Percentiles rank a stretch among this genome's conserved stretches.
Conservation (phyloP, 2,113 vertebrate genomes). For the Tupaia tana region DNA sequence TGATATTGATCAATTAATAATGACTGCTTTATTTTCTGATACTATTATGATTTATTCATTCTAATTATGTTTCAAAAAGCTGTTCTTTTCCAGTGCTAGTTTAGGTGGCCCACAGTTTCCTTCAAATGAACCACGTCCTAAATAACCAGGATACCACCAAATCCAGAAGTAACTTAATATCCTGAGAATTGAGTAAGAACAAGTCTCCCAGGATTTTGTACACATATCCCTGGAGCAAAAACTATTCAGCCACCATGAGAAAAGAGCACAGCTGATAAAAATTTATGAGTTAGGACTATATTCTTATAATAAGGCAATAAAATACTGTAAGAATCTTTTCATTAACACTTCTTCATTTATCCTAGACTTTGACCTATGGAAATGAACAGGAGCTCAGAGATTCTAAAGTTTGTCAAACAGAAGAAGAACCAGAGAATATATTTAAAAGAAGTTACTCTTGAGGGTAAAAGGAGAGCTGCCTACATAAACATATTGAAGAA, state of each 20-base stretch:
- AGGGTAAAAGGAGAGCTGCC: neutral
- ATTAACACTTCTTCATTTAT: neutral
- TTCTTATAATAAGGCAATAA: conserved; percentile 10
- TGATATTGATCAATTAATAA: neutral
- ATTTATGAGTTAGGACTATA: neutral
- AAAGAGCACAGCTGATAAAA: neutral
- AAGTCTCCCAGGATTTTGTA: neutral
- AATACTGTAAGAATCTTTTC: neutral
- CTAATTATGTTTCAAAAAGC: neutral
- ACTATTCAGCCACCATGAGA: neutral
- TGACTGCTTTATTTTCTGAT: neutral
- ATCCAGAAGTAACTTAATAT: neutral
- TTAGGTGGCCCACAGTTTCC: neutral
- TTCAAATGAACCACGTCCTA: conserved; percentile 22
- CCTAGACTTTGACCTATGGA: neutral
- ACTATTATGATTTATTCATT: neutral
- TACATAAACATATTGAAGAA: neutral
- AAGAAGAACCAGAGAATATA: neutral
- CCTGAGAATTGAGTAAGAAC: neutral
- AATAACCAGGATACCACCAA: neutral
- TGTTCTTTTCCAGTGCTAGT: neutral
- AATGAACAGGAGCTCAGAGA: neutral
- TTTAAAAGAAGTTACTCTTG: neutral
- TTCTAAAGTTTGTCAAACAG: neutral
- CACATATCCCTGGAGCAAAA: neutral